Percentiles rank a stretch among this genome's conserved stretches.
Evolutionary conservation across 2,113 vertebrate genomes (phyloP).

Genomic region (Gorsachius goisagi): DNA sequence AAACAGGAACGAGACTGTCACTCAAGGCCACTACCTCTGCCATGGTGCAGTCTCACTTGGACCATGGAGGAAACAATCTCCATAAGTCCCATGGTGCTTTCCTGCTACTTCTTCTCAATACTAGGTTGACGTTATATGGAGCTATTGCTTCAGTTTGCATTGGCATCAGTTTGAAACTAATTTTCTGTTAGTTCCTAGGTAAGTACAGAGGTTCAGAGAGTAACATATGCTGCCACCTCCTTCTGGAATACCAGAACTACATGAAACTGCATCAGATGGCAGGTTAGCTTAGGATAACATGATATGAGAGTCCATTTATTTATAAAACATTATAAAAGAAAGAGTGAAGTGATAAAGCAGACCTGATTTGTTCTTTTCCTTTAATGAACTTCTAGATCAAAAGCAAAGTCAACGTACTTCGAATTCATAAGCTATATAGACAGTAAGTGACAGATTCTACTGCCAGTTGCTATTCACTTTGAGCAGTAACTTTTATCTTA

Average conservation of each 20-base stretch:
- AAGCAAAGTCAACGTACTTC: background rate
- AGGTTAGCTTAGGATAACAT: background rate
- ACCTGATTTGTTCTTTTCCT: constrained; percentile 40
- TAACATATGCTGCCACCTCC: background rate
- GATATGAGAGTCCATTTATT: constrained; percentile 39
- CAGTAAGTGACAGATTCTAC: constrained; percentile 6
- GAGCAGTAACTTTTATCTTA: constrained; percentile 45
- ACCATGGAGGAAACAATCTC: background rate
- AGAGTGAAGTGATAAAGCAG: constrained; percentile 27
- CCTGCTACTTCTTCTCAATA: background rate
- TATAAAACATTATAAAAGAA: constrained; percentile 56
- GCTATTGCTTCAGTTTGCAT: background rate
- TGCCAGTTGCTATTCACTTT: constrained; percentile 23
- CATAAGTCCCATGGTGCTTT: background rate
- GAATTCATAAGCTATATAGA: background rate
- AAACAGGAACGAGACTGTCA: background rate
- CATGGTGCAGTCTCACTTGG: background rate
- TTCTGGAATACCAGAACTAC: background rate
- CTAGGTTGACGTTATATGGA: background rate
- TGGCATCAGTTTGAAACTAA: background rate
- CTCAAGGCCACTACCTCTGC: background rate
- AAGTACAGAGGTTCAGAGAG: background rate
- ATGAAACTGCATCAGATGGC: background rate
- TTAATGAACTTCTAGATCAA: constrained; percentile 61
- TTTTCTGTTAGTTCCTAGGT: background rate